A percentile compares a stretch with the other conserved stretches of the same genome.
phyloP scores from a whole-genome alignment of 2,888 invertebrate genomes.

The Dasysyrphus albostriatus region DNA sequence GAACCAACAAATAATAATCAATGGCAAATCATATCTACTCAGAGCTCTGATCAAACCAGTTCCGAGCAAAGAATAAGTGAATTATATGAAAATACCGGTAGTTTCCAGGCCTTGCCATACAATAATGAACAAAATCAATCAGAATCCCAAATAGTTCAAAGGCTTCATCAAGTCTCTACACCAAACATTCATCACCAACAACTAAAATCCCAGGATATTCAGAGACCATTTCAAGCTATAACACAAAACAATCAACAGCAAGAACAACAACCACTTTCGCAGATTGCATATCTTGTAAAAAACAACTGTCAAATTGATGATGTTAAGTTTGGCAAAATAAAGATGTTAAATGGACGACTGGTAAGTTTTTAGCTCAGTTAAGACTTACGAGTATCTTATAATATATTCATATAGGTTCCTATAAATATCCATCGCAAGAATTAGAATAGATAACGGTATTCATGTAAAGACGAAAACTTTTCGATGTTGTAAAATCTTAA shows the following conservation, averaged over 20 bases:
- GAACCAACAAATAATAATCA: neutral
- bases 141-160: neutral
- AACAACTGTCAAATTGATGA: conserved; percentile 5
- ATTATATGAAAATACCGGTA: neutral
- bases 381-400: neutral
- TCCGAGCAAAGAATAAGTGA: neutral
- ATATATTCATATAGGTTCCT: neutral
- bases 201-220: neutral
- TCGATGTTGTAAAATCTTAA: no score
- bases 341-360: neutral
- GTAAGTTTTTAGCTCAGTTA: conserved; percentile 4
- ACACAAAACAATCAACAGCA: neutral
- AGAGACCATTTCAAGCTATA: neutral
- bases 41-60: neutral
- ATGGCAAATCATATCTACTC: neutral
- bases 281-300: neutral
- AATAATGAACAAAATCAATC: neutral
- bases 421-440: neutral
- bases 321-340: conserved; percentile 6
- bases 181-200: neutral
- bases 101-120: neutral
- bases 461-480: no score
- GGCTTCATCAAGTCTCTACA: neutral
- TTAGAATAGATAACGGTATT: no score
- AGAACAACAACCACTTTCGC: neutral